Base-by-base conservation (phyloP, 30 jellyfish, hydroid and myxozoan genomes). In the Turritopsis rubra region DNA sequence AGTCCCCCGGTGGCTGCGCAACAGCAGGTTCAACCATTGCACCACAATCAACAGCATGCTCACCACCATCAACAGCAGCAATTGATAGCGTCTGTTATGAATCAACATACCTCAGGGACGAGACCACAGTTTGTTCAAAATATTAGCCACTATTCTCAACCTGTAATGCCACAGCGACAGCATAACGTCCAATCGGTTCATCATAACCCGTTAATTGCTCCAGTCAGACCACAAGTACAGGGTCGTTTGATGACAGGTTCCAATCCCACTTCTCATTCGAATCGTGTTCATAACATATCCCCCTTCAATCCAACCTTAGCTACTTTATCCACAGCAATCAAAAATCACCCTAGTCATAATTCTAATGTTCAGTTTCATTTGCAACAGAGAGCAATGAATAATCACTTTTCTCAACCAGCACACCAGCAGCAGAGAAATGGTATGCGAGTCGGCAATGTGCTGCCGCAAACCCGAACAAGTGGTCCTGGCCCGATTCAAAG, bases 181-280 rank as follows among this genome's bases (percentile, higher is more conserved):
- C 88, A 74, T 52, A 80, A 52, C 18, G 65, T 86, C 52, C 94
- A 84, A 19, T 90, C 81, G 60, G 90, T 75, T 24, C 81, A 84
- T 28, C 87, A 85, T 52, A 73, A 76, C 23, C 91, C 95, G 26
- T 89, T 89, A 41, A 90, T 93, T 28, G 99, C 99, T 22, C 86
- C 99, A 7, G 96, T 93, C 1, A 90, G 99, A 18, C 99, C 99
- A 18, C 84, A 96, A 31, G 83, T 83, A 52, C 91, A 85, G 21
- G 92, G 93, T 52, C 91, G 85, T 71, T 53, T 93, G 52, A 85
- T 73, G 17, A 24, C 94, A 22, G 85, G 60, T 53, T 19, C 84
- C 27, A 88, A 78, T 72, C 89, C 96, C 17, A 79, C 87, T 22
- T n/a, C 30, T 68, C 31, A 27, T 19, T 23, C 31, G 0, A 17